Base-by-base conservation (phyloP, 2,888 invertebrate genomes). In the Orthonychiurus folsomi region DNA sequence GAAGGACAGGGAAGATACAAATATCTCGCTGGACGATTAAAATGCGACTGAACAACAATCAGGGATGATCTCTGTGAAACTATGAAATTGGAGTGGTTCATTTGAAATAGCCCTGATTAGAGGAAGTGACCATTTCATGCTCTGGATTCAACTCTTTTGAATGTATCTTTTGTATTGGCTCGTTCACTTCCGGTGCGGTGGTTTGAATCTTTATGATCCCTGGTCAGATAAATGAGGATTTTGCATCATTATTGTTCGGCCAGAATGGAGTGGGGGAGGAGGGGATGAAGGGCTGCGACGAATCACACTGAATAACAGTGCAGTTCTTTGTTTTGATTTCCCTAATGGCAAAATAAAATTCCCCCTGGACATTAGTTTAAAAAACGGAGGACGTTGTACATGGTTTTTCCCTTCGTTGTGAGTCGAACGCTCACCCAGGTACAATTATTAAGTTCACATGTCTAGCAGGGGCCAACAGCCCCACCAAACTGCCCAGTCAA, bases 71-170 rank as follows among this genome's bases (percentile, higher is more conserved):
- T 65, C 53, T 57, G 55, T 62, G 63, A 57, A 60, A 65, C n/a
- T 60, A 61, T 64, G 59, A 64, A 62, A 59, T 62, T 61, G 61
- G 53, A 59, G 59, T 58, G 57, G 54, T 61, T 61, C 61, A 60
- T 62, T 65, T 56, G 65, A 48, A 48, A 56, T 60, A 56, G 50
- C 60, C 60, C 63, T 64, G 61, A 64, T 66, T 58, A 67, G 60
- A 66, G 72, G 72, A 72, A 70, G 69, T 72, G 66, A 69, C 64
- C 69, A 72, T 72, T 72, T 72, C 69, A 72, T 72, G 72, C 69
- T 72, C 70, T 69, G 69, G 66, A 70, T 70, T 68, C n/a, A 57
- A 28, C n/a, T 57, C 59, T 23, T 24, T n/a, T 25, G 9, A 21
- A n/a, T 5, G n/a, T 5, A 21, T 56, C 61, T 63, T 62, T 59